A percentile compares a stretch with the other conserved stretches of the same genome.
These are phyloP conservation scores for Micrasema longulum DNA, from an alignment of 1,140 invertebrate genomes.

Conservation along the genomic window DNA sequence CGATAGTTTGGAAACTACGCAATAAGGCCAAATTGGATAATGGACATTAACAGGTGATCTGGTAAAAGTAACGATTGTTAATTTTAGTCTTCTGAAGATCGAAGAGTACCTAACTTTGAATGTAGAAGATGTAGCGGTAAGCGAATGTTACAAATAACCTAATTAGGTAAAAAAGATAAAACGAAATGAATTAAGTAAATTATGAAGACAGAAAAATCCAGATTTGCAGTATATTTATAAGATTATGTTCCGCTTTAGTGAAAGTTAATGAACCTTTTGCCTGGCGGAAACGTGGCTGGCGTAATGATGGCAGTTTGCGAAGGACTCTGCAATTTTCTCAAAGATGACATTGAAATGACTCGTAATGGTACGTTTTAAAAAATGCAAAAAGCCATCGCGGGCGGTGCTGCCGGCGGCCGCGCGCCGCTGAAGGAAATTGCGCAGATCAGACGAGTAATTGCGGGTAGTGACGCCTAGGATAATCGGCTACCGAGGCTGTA, in stretches of 20 bases:
- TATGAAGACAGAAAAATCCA: no score
- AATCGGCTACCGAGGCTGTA: conserved; percentile 25
- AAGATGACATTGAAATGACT: conserved; percentile 33
- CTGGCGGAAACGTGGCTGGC: background rate
- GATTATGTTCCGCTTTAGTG: background rate
- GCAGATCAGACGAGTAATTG: conserved; percentile 36
- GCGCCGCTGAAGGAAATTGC: conserved; percentile 36
- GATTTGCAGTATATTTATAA: no score
- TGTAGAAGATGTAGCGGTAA: no score
- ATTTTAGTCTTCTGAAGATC: background rate
- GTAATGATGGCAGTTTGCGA: conserved; percentile 24
- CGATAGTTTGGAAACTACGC: background rate
- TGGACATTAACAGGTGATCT: background rate
- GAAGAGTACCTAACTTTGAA: no score
- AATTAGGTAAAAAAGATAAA: no score
- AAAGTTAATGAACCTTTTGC: background rate
- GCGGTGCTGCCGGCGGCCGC: conserved; percentile 34
- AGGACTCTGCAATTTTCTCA: conserved; percentile 29
- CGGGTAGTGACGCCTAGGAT: conserved; percentile 43
- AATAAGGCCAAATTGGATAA: background rate
- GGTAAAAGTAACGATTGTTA: background rate
- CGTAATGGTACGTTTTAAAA: conserved; percentile 34
- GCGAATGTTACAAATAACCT: no score
- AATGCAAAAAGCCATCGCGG: conserved; percentile 28
- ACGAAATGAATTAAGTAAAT: no score